Evolutionary conservation across 2,888 invertebrate genomes (phyloP).

Genomic region (Candidula unifasciata): DNA sequence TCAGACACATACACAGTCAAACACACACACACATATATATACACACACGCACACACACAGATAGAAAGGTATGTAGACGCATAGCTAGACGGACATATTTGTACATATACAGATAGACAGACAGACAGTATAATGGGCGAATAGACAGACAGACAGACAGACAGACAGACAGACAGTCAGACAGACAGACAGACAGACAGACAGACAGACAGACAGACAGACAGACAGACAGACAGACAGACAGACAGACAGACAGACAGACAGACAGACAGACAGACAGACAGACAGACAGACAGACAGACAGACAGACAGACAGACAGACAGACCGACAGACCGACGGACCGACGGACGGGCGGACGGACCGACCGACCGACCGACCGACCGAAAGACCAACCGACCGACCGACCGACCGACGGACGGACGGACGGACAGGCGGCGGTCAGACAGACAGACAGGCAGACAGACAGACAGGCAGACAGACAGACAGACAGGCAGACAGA

Average conservation of each 20-base stretch:
- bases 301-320: constrained; percentile 2
- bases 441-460: background rate
- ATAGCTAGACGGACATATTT: no score
- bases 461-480: background rate
- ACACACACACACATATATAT: no score
- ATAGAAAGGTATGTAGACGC: no score
- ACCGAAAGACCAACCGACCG: background rate
- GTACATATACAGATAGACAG: no score
- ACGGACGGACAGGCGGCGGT: background rate
- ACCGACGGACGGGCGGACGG: background rate
- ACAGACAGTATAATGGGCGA: no score
- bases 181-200: constrained; percentile 10
- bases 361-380: background rate
- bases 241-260: constrained; percentile 2
- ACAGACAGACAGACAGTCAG: background rate
- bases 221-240: background rate
- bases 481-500: background rate
- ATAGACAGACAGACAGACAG: background rate
- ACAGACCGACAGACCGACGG: background rate
- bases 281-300: background rate
- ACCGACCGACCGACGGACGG: background rate
- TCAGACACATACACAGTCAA: no score
- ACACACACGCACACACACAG: no score
- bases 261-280: background rate
- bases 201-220: background rate